Conservation (phyloP, 2,113 vertebrate species). For the Spheniscus mendiculus region DNA sequence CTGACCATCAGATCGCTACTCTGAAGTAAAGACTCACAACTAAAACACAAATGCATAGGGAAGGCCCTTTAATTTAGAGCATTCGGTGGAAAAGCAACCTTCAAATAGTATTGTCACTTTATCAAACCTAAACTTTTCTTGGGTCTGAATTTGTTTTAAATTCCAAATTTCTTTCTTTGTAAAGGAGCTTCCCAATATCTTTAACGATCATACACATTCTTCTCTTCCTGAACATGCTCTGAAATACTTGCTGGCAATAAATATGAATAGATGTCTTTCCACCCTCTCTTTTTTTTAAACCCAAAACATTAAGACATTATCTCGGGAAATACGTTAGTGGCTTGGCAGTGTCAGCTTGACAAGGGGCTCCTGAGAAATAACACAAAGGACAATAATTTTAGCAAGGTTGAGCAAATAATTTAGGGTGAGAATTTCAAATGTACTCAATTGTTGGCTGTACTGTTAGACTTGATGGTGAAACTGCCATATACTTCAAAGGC, state of each 20-base stretch:
- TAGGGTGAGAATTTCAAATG: constrained; percentile 6
- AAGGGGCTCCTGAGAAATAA: constrained; percentile 56
- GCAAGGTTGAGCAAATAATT: constrained; percentile 61
- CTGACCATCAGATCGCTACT: not conserved
- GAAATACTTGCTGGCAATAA: not conserved
- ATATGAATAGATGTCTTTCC: not conserved
- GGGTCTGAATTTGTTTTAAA: not conserved
- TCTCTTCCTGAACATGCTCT: not conserved
- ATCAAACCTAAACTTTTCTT: not conserved
- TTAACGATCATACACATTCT: not conserved
- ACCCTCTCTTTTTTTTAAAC: not conserved
- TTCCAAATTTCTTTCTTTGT: not conserved
- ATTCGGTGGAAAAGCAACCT: not conserved
- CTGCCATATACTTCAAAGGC: not conserved
- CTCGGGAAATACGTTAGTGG: not conserved
- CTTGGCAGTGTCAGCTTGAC: constrained; percentile 28
- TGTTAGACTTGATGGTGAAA: not conserved
- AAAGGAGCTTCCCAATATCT: not conserved
- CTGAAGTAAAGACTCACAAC: not conserved
- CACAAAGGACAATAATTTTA: constrained; percentile 53
- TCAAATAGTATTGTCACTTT: not conserved
- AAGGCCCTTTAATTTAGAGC: not conserved
- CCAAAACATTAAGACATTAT: constrained; percentile 50
- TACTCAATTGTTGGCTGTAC: not conserved
- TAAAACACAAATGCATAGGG: not conserved